A percentile compares a stretch with the other conserved stretches of the same genome.
Evolutionary conservation across 2,888 invertebrate genomes (phyloP).

Genomic region (Cenopis cana): DNA sequence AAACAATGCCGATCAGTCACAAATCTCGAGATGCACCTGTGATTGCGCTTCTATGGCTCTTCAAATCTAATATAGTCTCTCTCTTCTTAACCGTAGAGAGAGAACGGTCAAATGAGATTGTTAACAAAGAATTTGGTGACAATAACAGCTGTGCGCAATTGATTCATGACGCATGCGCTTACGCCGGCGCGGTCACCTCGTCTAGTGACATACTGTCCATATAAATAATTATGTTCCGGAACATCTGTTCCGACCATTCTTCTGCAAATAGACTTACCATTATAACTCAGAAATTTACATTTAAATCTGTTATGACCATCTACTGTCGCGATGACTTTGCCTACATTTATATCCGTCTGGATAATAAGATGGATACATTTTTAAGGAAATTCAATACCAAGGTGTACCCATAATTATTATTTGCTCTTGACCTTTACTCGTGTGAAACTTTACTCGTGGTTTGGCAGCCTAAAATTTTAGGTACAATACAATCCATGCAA

Average conservation of each 20-base stretch:
- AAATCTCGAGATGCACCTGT: neutral
- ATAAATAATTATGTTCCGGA: slow-evolving; percentile 48
- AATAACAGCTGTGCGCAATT: slow-evolving; percentile 77
- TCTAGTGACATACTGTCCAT: slow-evolving; percentile 47
- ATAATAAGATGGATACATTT: no score
- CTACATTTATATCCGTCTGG: no score
- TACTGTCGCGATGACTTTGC: no score
- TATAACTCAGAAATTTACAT: neutral
- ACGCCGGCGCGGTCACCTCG: slow-evolving; percentile 44
- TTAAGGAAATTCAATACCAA: no score
- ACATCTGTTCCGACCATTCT: slow-evolving; percentile 41
- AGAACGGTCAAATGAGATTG: neutral
- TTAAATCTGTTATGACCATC: neutral
- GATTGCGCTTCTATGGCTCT: neutral
- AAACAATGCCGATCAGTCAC: slow-evolving; percentile 67
- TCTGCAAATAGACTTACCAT: slow-evolving; percentile 29
- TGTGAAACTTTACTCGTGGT: no score
- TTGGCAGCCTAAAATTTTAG: no score
- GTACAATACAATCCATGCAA: no score
- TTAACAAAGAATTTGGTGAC: slow-evolving; percentile 43
- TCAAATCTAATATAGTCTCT: neutral
- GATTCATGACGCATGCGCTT: slow-evolving; percentile 61
- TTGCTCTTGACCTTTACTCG: no score
- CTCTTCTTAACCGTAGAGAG: neutral
- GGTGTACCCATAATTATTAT: no score